These are phyloP conservation scores for Drosophila eugracilis DNA, from an alignment of 1,140 invertebrate genomes.

Conservation along the genomic window DNA sequence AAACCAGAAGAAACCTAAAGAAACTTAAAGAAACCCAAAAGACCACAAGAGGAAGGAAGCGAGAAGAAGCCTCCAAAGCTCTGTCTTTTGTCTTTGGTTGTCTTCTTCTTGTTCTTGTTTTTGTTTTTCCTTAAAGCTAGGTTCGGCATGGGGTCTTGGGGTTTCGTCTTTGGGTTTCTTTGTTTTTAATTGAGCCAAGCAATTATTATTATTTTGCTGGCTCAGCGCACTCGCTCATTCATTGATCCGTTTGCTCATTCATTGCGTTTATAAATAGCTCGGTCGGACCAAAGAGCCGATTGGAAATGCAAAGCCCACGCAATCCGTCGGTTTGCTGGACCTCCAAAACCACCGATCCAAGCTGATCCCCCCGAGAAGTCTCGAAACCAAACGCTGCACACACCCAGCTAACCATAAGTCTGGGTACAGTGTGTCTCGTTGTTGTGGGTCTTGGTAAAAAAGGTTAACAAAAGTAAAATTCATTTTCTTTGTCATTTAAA, in stretches of 20 bases:
- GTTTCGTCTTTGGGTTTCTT: slow-evolving; percentile 1
- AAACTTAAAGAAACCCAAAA: slow-evolving; percentile 10
- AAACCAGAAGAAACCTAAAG: not conserved
- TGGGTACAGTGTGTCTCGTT: slow-evolving; percentile 21
- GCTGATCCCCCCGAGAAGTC: slow-evolving; percentile 12
- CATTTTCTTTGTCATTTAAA: not conserved
- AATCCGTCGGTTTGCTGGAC: slow-evolving; percentile 30
- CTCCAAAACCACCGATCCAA: slow-evolving; percentile 12
- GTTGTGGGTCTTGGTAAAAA: not conserved
- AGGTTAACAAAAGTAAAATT: not conserved
- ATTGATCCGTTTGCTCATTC: slow-evolving; percentile 56
- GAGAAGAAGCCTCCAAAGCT: slow-evolving; percentile 17
- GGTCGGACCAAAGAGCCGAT: slow-evolving; percentile 43
- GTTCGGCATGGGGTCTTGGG: slow-evolving; percentile 44
- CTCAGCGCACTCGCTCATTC: slow-evolving; percentile 45
- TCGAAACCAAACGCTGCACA: slow-evolving; percentile 17
- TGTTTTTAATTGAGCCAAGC: slow-evolving; percentile 78
- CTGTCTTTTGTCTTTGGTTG: slow-evolving; percentile 43
- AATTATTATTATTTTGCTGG: slow-evolving; percentile 76
- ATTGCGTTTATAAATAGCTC: slow-evolving; percentile 74
- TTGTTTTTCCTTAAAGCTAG: not conserved
- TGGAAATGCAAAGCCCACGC: slow-evolving; percentile 71
- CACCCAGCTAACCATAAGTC: slow-evolving; percentile 32
- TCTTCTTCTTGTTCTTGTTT: not conserved
- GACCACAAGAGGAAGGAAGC: slow-evolving; percentile 12